These are phyloP conservation scores for Limenitis camilla DNA, from an alignment of 2,888 invertebrate genomes.

Conservation along the genomic window DNA sequence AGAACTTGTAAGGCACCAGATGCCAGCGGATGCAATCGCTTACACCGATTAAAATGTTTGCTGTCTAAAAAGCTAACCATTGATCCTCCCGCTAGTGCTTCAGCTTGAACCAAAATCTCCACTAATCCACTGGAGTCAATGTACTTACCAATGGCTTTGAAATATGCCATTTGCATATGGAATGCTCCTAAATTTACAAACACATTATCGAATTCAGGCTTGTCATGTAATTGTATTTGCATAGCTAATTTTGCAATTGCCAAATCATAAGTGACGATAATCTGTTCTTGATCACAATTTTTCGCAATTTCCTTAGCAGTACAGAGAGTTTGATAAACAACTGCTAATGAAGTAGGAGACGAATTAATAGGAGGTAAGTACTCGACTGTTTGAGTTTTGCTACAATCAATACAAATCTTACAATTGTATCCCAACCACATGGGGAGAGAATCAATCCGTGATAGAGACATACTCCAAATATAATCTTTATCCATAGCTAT, in stretches of 20 bases:
- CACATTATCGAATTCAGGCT: slow-evolving; percentile 29
- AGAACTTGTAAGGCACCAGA: not conserved
- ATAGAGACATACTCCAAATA: slow-evolving; percentile 22
- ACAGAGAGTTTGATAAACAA: slow-evolving; percentile 33
- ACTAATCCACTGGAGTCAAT: slow-evolving; percentile 36
- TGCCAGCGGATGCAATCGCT: slow-evolving; percentile 20
- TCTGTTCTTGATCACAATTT: slow-evolving; percentile 28
- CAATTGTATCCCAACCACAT: not conserved
- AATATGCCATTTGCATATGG: slow-evolving; percentile 33
- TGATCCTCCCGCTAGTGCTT: slow-evolving; percentile 32
- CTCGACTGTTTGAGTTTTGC: slow-evolving; percentile 28
- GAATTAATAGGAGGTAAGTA: slow-evolving; percentile 36
- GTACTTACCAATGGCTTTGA: slow-evolving; percentile 37
- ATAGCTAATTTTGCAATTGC: slow-evolving; percentile 35
- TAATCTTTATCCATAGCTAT: slow-evolving; percentile 31
- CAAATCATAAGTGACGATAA: slow-evolving; percentile 36
- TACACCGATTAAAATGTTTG: slow-evolving; percentile 41
- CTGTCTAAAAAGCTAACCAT: slow-evolving; percentile 34
- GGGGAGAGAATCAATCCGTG: slow-evolving; percentile 14
- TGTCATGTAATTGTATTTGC: slow-evolving; percentile 30
- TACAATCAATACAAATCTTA: slow-evolving; percentile 10
- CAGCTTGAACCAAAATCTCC: slow-evolving; percentile 34
- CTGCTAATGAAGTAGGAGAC: slow-evolving; percentile 26
- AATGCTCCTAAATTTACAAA: slow-evolving; percentile 35
- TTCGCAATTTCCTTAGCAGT: slow-evolving; percentile 25